Percentiles rank a stretch among this genome's conserved stretches.
Evolutionary conservation across 2,888 invertebrate species (phyloP).

Genomic region (Corbicula japonica): DNA sequence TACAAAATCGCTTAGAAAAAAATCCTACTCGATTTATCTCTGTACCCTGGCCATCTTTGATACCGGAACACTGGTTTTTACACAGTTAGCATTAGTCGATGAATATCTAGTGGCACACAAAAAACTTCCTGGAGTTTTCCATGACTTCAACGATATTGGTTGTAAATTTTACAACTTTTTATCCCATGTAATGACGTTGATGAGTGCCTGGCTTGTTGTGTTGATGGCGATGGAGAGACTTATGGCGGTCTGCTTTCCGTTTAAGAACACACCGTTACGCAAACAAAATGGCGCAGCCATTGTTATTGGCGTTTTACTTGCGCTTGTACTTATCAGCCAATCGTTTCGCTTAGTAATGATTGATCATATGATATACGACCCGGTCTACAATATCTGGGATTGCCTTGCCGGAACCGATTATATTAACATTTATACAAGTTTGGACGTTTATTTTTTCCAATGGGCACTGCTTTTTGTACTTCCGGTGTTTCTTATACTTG

Average conservation of each 20-base stretch:
- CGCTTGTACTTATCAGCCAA: slow-evolving; percentile 79
- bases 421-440: slow-evolving; percentile 67
- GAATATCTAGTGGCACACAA: slow-evolving; percentile 57
- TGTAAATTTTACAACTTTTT: slow-evolving; percentile 82
- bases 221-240: slow-evolving; percentile 83
- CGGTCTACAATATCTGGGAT: slow-evolving; percentile 14
- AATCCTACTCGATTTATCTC: slow-evolving; percentile 84
- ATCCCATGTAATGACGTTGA: slow-evolving; percentile 80
- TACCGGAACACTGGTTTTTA: slow-evolving; percentile 77
- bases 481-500: slow-evolving; percentile 72
- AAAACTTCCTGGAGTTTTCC: slow-evolving; percentile 56
- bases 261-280: slow-evolving; percentile 78
- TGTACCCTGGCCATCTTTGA: slow-evolving; percentile 83
- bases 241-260: slow-evolving; percentile 83
- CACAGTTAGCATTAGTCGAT: slow-evolving; percentile 69
- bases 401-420: slow-evolving; percentile 68
- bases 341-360: slow-evolving; percentile 79
- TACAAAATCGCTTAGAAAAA: slow-evolving; percentile 77
- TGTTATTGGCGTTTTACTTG: slow-evolving; percentile 75
- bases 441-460: slow-evolving; percentile 74
- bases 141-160: slow-evolving; percentile 69
- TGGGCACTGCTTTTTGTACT: slow-evolving; percentile 65
- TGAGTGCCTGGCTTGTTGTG: slow-evolving; percentile 85
- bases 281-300: slow-evolving; percentile 79
- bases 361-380: slow-evolving; percentile 39